Conservation (phyloP, 2,888 invertebrate species). For the Scotopteryx bipunctaria region DNA sequence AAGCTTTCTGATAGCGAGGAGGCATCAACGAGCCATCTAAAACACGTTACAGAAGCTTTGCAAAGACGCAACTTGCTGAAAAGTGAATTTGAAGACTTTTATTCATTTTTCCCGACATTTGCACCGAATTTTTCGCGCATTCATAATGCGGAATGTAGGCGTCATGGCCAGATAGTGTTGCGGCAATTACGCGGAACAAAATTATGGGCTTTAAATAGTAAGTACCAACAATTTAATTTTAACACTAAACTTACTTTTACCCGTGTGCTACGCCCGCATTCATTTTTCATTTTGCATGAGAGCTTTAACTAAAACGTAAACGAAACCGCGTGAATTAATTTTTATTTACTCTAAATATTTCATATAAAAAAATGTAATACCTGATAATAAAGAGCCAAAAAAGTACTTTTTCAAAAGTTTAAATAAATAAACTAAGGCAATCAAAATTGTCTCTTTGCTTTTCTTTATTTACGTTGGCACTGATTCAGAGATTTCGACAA, state of each 20-base stretch:
- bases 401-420: not conserved
- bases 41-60: constrained; percentile 67
- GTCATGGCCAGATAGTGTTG: constrained; percentile 87
- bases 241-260: constrained; percentile 21
- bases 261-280: not conserved
- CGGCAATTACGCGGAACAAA: constrained; percentile 87
- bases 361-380: not conserved
- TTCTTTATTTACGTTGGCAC: constrained; percentile 60
- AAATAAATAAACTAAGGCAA: not conserved
- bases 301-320: constrained; percentile 2
- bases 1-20: constrained; percentile 45
- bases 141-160: constrained; percentile 85
- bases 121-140: constrained; percentile 87
- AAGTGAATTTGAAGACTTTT: constrained; percentile 84
- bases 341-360: not conserved
- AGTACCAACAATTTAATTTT: constrained; percentile 54
- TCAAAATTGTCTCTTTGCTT: constrained; percentile 35
- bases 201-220: constrained; percentile 89
- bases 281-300: constrained; percentile 7
- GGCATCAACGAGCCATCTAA: constrained; percentile 55
- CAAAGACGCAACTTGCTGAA: constrained; percentile 71
- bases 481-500: constrained; percentile 58
- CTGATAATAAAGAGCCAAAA: no score
- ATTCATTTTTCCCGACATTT: constrained; percentile 86
- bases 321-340: not conserved